phyloP scores from a whole-genome alignment of 2,113 vertebrate genomes.

The Limnothrissa miodon region DNA sequence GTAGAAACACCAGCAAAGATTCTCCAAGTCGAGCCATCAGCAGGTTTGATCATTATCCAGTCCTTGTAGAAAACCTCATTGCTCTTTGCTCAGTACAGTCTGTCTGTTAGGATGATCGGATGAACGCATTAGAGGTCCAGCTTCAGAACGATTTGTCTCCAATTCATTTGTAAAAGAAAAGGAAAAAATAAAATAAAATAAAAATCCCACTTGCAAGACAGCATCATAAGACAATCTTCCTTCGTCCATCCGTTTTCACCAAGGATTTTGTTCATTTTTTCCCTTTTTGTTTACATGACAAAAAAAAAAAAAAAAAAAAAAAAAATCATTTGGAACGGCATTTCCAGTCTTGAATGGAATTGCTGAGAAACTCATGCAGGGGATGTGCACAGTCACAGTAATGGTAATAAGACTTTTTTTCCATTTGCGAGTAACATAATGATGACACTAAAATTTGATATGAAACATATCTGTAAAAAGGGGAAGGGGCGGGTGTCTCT shows the following conservation, averaged over 20 bases:
- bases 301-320: conserved; percentile 40
- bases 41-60: conserved; percentile 68
- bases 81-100: conserved; percentile 64
- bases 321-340: conserved; percentile 70
- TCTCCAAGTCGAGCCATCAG: conserved; percentile 70
- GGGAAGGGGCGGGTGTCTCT: conserved; percentile 75
- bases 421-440: conserved; percentile 91
- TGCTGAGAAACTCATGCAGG: conserved; percentile 95
- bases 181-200: neutral
- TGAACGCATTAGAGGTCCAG: conserved; percentile 73
- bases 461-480: conserved; percentile 95
- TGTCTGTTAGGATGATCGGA: conserved; percentile 67
- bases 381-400: conserved; percentile 90
- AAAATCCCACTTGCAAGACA: conserved; percentile 47
- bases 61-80: conserved; percentile 64
- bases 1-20: conserved; percentile 70
- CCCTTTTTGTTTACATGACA: conserved; percentile 65
- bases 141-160: conserved; percentile 60
- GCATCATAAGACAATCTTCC: conserved; percentile 62
- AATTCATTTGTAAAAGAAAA: conserved; percentile 41
- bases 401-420: conserved; percentile 91
- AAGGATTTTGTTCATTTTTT: conserved; percentile 62
- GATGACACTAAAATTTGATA: conserved; percentile 98
- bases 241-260: conserved; percentile 63
- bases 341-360: conserved; percentile 84